Base-by-base conservation (phyloP, 1,140 invertebrate species). In the Drosophila funebris region DNA sequence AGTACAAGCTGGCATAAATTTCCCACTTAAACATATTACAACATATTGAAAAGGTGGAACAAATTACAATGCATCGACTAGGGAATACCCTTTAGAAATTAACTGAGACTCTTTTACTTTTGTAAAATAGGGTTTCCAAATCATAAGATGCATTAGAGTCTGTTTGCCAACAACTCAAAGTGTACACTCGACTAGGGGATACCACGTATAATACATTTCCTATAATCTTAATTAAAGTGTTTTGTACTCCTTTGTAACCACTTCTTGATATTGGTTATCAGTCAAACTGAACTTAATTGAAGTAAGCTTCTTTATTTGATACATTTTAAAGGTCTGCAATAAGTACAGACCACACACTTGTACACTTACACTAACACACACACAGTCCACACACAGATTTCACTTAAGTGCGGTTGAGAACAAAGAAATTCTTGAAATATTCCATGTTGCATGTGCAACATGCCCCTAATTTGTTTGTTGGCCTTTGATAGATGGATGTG, bases 391-490 rank as follows among this genome's bases (percentile, higher is more conserved):
- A n/a, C 29, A 52, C n/a, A 14, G 27, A 52, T 52, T 31, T 18
- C 48, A 31, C 13, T 52, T 31, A 52, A 48, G 13, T 70, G 64
- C 54, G 60, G 43, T 29, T 48, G 36, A 70, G 76, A 80, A 84
- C 80, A 84, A 84, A 84, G 68, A 61, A 68, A 73, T 61, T 39
- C 20, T 24, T 39, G 13, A 46, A 73, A 60, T 67, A 52, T 33
- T 58, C 27, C 44, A 44, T 43, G 54, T 58, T 41, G 24, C 43
- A 57, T 46, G 39, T 54, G 13, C 24, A 50, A 22, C 20, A 56
- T 71, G 41, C 43, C 56, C 54, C 27, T 60, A 60, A 68, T 43
- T 61, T 69, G 57, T 69, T 29, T 43, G 18, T 33, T 33, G 37
- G 33, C 52, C 64, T 48, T 48, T 73, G 57, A 69, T 69, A 33